These are phyloP conservation scores for Piscicola geometra DNA, from an alignment of 2,888 invertebrate genomes.

Conservation along the genomic window DNA sequence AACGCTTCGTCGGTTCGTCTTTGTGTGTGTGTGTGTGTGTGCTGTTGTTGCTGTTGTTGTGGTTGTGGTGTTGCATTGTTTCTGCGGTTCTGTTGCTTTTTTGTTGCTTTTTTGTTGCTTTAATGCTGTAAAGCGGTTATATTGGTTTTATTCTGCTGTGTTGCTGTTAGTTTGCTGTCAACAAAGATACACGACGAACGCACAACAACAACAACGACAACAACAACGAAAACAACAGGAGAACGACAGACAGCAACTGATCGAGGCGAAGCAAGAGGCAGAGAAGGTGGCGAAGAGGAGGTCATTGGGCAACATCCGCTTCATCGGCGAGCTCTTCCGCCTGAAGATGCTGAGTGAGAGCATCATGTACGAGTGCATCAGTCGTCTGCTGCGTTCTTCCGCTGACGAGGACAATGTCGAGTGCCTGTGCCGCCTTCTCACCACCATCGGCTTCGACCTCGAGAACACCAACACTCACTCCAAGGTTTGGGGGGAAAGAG, in stretches of 20 bases:
- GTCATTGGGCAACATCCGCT: slow-evolving; percentile 49
- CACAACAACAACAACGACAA: too few species aligned
- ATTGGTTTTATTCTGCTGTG: neutral
- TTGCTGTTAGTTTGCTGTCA: too few species aligned
- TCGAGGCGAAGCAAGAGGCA: slow-evolving; percentile 37
- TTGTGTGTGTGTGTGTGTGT: slow-evolving; percentile 23
- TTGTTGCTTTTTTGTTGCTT: neutral
- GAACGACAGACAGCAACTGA: slow-evolving; percentile 38
- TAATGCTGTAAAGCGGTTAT: neutral
- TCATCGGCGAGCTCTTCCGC: slow-evolving; percentile 83
- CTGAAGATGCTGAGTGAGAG: slow-evolving; percentile 78
- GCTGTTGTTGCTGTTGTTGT: slow-evolving; percentile 48
- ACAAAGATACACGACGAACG: too few species aligned
- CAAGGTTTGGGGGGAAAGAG: neutral
- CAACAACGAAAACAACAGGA: too few species aligned
- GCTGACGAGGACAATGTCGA: slow-evolving; percentile 82
- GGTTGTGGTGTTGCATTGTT: too few species aligned
- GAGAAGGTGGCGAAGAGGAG: slow-evolving; percentile 40
- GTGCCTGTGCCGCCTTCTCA: slow-evolving; percentile 83
- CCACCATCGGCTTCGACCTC: slow-evolving; percentile 82
- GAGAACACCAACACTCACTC: slow-evolving; percentile 56
- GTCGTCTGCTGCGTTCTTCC: slow-evolving; percentile 68
- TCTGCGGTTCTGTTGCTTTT: slow-evolving; percentile 41
- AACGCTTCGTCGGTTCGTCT: slow-evolving; percentile 42
- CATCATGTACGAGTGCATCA: slow-evolving; percentile 82